Evolutionary conservation across 2,797 vertebrate genomes (phyloP), one percentile per base, ranked within the genome.

Genomic region (Diceros bicornis): DNA sequence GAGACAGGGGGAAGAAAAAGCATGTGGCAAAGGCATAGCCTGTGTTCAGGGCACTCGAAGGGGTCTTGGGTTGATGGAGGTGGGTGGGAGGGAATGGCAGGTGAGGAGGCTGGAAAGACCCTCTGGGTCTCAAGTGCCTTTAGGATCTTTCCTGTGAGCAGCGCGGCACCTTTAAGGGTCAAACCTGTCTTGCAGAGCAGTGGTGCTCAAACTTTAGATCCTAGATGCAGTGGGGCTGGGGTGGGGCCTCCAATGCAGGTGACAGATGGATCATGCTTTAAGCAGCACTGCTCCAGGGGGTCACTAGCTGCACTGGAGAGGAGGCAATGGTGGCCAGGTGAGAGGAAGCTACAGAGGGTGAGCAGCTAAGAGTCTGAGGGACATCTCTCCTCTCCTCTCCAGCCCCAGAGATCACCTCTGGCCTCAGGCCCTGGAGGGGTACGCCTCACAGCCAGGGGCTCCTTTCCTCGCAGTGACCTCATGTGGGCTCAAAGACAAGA

Each of bases 241-340:
- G 12, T 2, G 18, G 61, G 86, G 72, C 41, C 68, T 23, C 41
- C 74, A 64, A 14, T 6, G n/a, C 47, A 77, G 71, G 81, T 18
- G 59, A 27, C 0, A 12, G 4, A 23, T 0, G 5, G 64, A 7
- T 23, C 55, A 7, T 27, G 17, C 74, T 57, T 27, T 10, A 72
- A 20, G 61, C 7, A 62, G 41, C 20, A 17, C 64, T 17, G 41
- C 25, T 41, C 8, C 34, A 29, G 34, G n/a, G 78, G 11, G 41
- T 32, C 55, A 23, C 14, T 0, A 34, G 88, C 3, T 2, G 21
- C 55, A 10, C 89, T 20, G 18, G 27, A 18, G 55, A 37, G 32
- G 16, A 44, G 75, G 41, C 62, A n/a, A 12, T 0, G 47, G 78
- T 4, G 3, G n/a, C 9, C 59, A 34, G 27, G 14, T 2, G 23